phyloP scores from a whole-genome alignment of 2,113 vertebrate genomes.

The Sorex fumeus region DNA sequence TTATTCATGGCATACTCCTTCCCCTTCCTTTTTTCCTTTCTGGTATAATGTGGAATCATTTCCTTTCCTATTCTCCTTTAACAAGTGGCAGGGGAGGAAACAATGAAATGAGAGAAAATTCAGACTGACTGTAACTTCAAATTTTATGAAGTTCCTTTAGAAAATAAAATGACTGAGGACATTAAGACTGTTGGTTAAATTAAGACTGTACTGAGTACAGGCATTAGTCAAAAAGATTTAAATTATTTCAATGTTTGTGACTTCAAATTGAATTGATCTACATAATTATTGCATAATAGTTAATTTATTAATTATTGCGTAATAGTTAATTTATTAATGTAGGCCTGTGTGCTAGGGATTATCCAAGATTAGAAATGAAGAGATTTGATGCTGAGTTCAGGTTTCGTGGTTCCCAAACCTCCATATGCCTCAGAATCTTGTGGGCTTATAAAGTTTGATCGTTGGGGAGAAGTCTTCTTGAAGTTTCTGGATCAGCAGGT shows the following conservation, averaged over 20 bases:
- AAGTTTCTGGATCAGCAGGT: neutral
- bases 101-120: constrained; percentile 7
- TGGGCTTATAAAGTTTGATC: neutral
- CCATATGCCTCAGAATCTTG: fast-evolving
- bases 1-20: neutral
- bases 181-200: constrained; percentile 46
- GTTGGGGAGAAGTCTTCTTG: neutral
- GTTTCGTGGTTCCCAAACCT: neutral
- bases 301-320: neutral
- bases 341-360: neutral
- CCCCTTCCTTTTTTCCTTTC: neutral
- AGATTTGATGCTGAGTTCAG: too few species aligned
- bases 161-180: neutral
- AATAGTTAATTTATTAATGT: neutral
- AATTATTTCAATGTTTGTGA: constrained; percentile 28
- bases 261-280: neutral
- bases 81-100: constrained; percentile 22
- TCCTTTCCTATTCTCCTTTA: constrained; percentile 48
- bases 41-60: constrained; percentile 26
- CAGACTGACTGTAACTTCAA: constrained; percentile 15
- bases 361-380: neutral
- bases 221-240: constrained; percentile 13
- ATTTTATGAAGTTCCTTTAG: constrained; percentile 19
- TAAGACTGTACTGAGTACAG: neutral
- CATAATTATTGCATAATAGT: neutral